phyloP scores from a whole-genome alignment of 2,797 vertebrate species.

The Myotis planiceps region DNA sequence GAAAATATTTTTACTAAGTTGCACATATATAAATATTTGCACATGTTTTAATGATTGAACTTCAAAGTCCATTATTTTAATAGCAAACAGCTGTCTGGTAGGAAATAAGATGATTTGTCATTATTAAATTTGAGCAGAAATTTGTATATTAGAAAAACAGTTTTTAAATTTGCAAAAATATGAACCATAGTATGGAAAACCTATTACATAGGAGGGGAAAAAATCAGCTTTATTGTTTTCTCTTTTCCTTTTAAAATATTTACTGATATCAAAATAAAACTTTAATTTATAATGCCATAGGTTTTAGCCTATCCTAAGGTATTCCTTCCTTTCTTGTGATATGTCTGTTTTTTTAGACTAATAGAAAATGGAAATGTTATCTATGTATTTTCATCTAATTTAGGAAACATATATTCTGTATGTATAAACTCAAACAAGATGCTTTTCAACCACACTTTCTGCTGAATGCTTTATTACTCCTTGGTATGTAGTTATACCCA shows the following conservation, averaged over 20 bases:
- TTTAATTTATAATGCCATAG: neutral
- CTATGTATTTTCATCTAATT: neutral
- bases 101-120: neutral
- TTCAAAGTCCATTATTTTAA: constrained; percentile 71
- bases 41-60: constrained; percentile 65
- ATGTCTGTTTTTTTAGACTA: neutral
- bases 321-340: neutral
- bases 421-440: neutral
- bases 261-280: constrained; percentile 18
- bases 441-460: neutral
- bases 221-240: neutral
- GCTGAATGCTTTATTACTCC: neutral
- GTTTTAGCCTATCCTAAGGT: neutral
- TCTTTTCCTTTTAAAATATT: neutral
- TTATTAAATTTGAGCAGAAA: constrained; percentile 43
- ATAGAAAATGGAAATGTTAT: neutral
- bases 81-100: constrained; percentile 61
- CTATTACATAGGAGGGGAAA: neutral
- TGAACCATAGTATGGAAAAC: neutral
- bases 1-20: constrained; percentile 71
- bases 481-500: neutral
- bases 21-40: constrained; percentile 57
- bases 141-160: constrained; percentile 49
- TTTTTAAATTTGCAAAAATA: constrained; percentile 29
- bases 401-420: neutral